Percentiles rank a stretch among this genome's conserved stretches.
phyloP scores from a whole-genome alignment of 1,140 invertebrate genomes.

The Rhagoletis pomonella region DNA sequence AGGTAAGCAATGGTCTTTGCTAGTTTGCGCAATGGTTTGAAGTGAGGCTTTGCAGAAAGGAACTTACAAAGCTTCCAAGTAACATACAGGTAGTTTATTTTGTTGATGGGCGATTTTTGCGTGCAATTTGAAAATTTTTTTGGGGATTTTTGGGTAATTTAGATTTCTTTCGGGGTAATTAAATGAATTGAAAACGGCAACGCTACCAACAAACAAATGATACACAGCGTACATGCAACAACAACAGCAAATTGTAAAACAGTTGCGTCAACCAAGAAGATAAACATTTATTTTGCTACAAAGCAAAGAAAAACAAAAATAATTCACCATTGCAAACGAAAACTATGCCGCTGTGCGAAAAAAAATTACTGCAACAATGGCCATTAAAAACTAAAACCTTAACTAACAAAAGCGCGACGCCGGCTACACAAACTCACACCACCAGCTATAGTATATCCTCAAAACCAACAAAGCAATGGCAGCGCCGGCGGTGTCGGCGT shows the following conservation, averaged over 20 bases:
- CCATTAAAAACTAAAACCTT: not conserved
- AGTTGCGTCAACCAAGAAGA: slow-evolving; percentile 12
- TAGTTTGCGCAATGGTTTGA: too few relatives aligned
- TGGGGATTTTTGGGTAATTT: too few relatives aligned
- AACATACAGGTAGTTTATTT: too few relatives aligned
- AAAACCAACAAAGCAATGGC: not conserved
- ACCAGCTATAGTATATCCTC: not conserved
- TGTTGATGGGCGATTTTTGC: too few relatives aligned
- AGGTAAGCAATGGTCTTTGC: too few relatives aligned
- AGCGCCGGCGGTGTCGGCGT: not conserved
- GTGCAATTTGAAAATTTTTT: too few relatives aligned
- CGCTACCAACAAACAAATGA: not conserved
- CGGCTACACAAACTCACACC: not conserved
- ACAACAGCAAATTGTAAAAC: slow-evolving; percentile 21
- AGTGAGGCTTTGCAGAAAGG: too few relatives aligned
- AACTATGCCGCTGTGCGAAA: not conserved
- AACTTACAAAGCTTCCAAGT: too few relatives aligned
- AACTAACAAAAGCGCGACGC: not conserved
- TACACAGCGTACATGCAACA: not conserved
- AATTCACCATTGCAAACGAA: not conserved
- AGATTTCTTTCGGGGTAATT: too few relatives aligned
- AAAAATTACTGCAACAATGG: not conserved
- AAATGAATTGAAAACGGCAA: too few relatives aligned
- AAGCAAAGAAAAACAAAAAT: not conserved
- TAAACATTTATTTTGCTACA: slow-evolving; percentile 19